Percentiles rank a stretch among this genome's conserved stretches.
phyloP scores from a whole-genome alignment of 2,113 vertebrate genomes.

The Festucalex cinctus region DNA sequence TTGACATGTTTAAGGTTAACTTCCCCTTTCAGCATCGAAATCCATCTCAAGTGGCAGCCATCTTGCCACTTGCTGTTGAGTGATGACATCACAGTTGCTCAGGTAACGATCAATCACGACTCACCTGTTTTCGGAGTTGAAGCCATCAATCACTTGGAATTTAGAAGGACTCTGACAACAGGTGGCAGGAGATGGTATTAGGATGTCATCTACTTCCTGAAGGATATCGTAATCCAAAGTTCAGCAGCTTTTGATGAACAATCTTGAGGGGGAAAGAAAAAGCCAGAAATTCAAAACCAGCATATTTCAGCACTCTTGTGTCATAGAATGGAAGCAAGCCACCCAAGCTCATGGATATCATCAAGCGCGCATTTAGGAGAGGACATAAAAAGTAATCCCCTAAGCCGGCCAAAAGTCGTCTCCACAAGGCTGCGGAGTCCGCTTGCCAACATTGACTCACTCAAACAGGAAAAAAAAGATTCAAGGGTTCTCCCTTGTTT shows the following conservation, averaged over 20 bases:
- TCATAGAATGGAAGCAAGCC: conserved; percentile 21
- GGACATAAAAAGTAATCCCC: conserved; percentile 35
- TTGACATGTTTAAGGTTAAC: too few species aligned
- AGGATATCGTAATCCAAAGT: not conserved
- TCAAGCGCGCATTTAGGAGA: conserved; percentile 34
- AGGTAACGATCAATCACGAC: too few species aligned
- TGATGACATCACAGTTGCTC: too few species aligned
- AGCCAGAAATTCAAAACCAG: not conserved
- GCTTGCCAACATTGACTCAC: conserved; percentile 61
- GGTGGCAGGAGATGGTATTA: not conserved
- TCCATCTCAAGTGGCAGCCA: too few species aligned
- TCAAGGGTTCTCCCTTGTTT: conserved; percentile 39
- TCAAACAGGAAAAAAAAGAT: conserved; percentile 48
- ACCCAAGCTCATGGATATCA: conserved; percentile 40
- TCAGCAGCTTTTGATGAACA: not conserved
- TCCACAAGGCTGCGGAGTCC: conserved; percentile 56
- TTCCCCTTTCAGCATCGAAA: too few species aligned
- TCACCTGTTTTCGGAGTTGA: not conserved
- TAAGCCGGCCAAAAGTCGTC: conserved; percentile 44
- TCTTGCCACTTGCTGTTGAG: too few species aligned
- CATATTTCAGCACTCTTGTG: conserved; percentile 12
- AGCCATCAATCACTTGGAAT: not conserved
- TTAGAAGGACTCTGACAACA: not conserved
- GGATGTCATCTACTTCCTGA: not conserved
- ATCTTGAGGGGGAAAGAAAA: not conserved